Base-by-base conservation (phyloP, 2,888 invertebrate genomes). In the Andricus curvator region DNA sequence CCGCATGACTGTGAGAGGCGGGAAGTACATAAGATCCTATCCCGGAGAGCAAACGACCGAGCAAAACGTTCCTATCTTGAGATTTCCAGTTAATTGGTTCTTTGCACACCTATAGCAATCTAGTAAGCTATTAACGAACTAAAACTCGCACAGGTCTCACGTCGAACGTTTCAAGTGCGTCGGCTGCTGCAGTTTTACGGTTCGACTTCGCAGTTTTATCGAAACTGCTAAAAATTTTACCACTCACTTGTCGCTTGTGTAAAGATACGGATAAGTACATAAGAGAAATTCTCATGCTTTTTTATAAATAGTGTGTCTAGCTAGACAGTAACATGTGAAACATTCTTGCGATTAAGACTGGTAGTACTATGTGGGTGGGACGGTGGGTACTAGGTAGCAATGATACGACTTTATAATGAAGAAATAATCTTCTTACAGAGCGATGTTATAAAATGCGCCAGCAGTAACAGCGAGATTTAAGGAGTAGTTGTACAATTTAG, bases 11-110 rank as follows among this genome's bases (percentile, higher is more conserved):
- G 74, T 74, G 56, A 87, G 86, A 83, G 87, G 84, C 89, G 89
- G 88, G 89, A 89, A 88, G 85, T 81, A 82, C 81, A 84, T 84
- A 85, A 87, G 86, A 86, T 88, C 84, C 85, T 83, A 84, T 83
- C 80, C 70, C 78, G 82, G 76, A 77, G 83, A 84, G 83, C 84
- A 86, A 86, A 87, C 84, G 85, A 87, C 85, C 84, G 84, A 86
- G 83, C 83, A 83, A 87, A 85, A 85, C 84, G 83, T 84, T 79
- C 80, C 84, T 87, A 87, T 86, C 86, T 85, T 82, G 80, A 82
- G 85, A 84, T 87, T 88, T 87, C 83, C 86, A 87, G 85, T 88
- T 89, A 90, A 90, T 89, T 89, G 89, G 88, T 89, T 88, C 87
- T 87, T 88, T 86, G 87, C 85, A 84, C 86, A 86, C 87, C 87